A percentile compares a stretch with the other conserved stretches of the same genome.
Evolutionary conservation across 1,140 invertebrate genomes (phyloP).

Genomic region (Drosophila subobscura): DNA sequence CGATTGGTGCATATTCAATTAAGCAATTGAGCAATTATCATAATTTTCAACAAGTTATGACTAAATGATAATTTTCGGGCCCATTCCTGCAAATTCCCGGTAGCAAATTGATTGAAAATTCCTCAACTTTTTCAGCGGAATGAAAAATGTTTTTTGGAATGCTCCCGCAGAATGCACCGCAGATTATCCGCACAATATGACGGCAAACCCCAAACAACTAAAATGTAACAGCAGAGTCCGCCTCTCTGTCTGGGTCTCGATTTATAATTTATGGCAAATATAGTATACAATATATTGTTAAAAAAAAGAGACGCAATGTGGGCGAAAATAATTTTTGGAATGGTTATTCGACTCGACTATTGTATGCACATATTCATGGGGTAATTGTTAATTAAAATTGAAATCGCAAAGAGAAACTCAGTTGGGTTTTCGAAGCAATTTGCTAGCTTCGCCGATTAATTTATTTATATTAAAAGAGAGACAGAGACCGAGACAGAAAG

Average conservation of each 20-base stretch:
- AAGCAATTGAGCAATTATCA: constrained; percentile 59
- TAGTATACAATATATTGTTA: constrained; percentile 23
- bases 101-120: constrained; percentile 9
- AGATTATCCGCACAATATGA: constrained; percentile 29
- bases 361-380: constrained; percentile 5
- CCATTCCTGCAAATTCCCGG: constrained; percentile 13
- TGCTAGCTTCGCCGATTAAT: constrained; percentile 44
- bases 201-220: background rate
- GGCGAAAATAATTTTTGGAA: constrained; percentile 15
- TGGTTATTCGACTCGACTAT: constrained; percentile 27
- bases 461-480: constrained; percentile 54
- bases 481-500: constrained; percentile 14
- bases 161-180: constrained; percentile 14
- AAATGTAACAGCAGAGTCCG: constrained; percentile 11
- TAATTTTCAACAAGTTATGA: constrained; percentile 56
- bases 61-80: constrained; percentile 37
- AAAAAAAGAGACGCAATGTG: background rate
- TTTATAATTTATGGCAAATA: constrained; percentile 29
- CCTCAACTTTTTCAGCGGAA: constrained; percentile 4
- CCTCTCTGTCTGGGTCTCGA: constrained; percentile 27
- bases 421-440: constrained; percentile 28
- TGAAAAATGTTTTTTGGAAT: constrained; percentile 14
- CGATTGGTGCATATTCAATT: constrained; percentile 45
- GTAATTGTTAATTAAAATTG: constrained; percentile 48
- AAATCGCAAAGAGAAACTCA: constrained; percentile 45